phyloP scores from a whole-genome alignment of 2,888 invertebrate species.

The Slavum lentiscoides region DNA sequence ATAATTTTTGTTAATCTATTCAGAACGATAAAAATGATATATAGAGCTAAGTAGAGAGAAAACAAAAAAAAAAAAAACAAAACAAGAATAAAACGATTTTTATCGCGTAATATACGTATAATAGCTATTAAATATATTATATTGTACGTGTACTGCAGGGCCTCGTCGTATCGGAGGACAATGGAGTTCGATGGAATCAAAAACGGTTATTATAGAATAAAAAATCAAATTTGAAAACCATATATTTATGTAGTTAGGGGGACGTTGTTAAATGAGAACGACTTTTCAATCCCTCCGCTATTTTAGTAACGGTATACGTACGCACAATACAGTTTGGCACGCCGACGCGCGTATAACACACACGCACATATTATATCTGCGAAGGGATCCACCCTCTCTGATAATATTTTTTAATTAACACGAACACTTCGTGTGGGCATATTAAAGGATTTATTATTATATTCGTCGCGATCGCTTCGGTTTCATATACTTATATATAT shows the following conservation, averaged over 20 bases:
- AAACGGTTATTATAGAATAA: constrained; percentile 37
- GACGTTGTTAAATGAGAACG: constrained; percentile 28
- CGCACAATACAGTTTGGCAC: constrained; percentile 35
- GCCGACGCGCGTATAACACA: neutral
- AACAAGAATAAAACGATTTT: constrained; percentile 32
- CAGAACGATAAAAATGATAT: constrained; percentile 46
- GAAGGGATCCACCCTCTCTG: constrained; percentile 35
- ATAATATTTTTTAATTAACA: constrained; percentile 49
- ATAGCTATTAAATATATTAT: constrained; percentile 28
- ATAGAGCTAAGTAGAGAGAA: constrained; percentile 22
- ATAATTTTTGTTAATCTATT: constrained; percentile 52
- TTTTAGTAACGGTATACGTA: constrained; percentile 40
- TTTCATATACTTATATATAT: neutral
- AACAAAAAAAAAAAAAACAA: too few relatives aligned
- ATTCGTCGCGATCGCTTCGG: constrained; percentile 14
- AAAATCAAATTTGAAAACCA: constrained; percentile 33
- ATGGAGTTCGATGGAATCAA: constrained; percentile 22
- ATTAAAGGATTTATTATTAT: constrained; percentile 30
- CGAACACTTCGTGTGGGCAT: constrained; percentile 15
- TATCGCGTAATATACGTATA: constrained; percentile 12
- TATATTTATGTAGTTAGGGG: neutral
- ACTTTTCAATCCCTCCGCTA: constrained; percentile 28
- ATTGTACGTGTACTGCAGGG: neutral
- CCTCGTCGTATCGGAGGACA: constrained; percentile 15
- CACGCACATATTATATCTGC: neutral